Evolutionary conservation across 2,888 invertebrate genomes (phyloP), one percentile per base, ranked within the genome.

Genomic region (Cheiracanthium punctorium): DNA sequence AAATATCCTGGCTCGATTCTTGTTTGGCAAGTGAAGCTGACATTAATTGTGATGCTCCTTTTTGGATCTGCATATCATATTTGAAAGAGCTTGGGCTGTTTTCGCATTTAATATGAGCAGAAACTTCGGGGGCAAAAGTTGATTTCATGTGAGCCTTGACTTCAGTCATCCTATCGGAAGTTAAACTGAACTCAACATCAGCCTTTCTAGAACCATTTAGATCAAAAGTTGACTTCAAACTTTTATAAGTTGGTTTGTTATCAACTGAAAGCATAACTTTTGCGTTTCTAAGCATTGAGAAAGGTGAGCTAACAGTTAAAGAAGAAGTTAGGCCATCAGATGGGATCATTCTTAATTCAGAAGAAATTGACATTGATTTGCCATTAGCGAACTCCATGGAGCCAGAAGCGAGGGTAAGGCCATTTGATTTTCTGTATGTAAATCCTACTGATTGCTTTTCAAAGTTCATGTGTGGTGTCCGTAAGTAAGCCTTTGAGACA

Each of bases 331-430:
- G 20, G 8, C 71, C 75, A 14, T 75, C 33, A 1, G 29, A 10
- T n/a, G 17, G 33, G 4, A 30, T 30, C 33, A n/a, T 70, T 71
- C 48, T 52, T 7, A 7, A 65, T 14, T 80, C 80, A 0, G 80
- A 41, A 33, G 71, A 24, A 33, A 86, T 14, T 4, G 86, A 80
- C 32, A 86, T 65, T 14, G 33, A n/a, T 76, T 80, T 76, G 10
- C 80, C 43, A 48, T 79, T 48, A 24, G 37, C 30, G 30, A 41
- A 28, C 37, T 71, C 33, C 33, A 80, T 14, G 17, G 20, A 48
- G 4, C 73, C 67, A 5, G 48, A 48, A 14, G 72, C 64, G 24
- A 29, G 12, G 33, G 72, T 64, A 10, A 17, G n/a, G 1, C 24
- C 33, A 0, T 71, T 29, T 20, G 71, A 65, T 33, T 17, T 41